Base-by-base conservation (phyloP, 2,888 invertebrate genomes). In the Girardia tigrina region DNA sequence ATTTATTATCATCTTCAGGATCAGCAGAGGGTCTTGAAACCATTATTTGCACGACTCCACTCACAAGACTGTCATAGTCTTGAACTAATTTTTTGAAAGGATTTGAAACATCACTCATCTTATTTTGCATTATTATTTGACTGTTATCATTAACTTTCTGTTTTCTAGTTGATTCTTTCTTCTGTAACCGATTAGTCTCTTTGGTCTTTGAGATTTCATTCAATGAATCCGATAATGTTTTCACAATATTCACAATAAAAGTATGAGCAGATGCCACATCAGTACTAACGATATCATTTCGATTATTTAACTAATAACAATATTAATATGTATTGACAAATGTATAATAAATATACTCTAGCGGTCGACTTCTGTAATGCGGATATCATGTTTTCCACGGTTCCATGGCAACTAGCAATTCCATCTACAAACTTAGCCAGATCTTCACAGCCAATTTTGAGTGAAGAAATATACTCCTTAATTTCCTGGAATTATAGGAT, bases 81-180 rank as follows among this genome's bases (percentile, higher is more conserved):
- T 56, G 56, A n/a, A 56, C n/a, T 4, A 56, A 2, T 56, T 56
- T 56, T 16, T 56, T 56, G 4, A 56, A 56, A 8, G 56, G 56
- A 56, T 56, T 12, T 20, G n/a, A 20, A 8, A 56, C 56, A 56
- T 56, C 56, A 12, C 56, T n/a, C 56, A 56, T 56, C 23, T 56
- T 56, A 16, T 56, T 56, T 56, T 56, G 56, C 4, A 23, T 20
- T 2, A 56, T 6, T 12, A 56, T 56, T n/a, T 56, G 56, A 56
- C n/a, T 56, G n/a, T 56, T n/a, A 56, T 56, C 56, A 16, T 56
- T 56, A 23, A 23, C n/a, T 16, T 16, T 4, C 2, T 20, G n/a
- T 56, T n/a, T 56, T 56, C n/a, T 56, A 20, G 56, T 56, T n/a
- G 56, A 56, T 56, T 56, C 56, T 56, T 56, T 56, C 56, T 56